Evolutionary conservation across 2,888 invertebrate genomes (phyloP).

Genomic region (Pachymerium ferrugineum): DNA sequence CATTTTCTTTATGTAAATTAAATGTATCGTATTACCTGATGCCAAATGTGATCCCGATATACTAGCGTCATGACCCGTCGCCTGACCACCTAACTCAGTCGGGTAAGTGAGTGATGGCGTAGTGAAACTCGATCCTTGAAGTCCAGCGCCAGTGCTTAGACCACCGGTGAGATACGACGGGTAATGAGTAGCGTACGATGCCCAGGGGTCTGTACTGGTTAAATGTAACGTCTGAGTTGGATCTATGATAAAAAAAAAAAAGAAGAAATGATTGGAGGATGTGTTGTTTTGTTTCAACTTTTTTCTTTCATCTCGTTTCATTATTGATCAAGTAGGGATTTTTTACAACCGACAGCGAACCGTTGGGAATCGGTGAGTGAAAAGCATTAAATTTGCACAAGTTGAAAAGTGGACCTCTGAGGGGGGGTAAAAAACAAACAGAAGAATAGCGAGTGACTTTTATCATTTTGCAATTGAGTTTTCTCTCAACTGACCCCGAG

Average conservation of each 20-base stretch:
- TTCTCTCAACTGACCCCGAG: slow-evolving; percentile 1
- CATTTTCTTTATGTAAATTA: no score
- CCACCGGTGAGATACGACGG: slow-evolving; percentile 37
- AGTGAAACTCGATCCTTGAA: slow-evolving; percentile 37
- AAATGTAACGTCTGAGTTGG: slow-evolving; percentile 37
- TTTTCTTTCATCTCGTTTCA: not conserved
- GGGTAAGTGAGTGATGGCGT: slow-evolving; percentile 34
- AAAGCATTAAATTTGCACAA: slow-evolving; percentile 24
- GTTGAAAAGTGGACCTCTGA: slow-evolving; percentile 20
- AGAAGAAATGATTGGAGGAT: no score
- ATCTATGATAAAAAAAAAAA: slow-evolving; percentile 34
- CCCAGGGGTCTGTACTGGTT: slow-evolving; percentile 38
- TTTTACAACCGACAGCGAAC: slow-evolving; percentile 10
- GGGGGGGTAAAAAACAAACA: not conserved
- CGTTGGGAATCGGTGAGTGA: slow-evolving; percentile 23
- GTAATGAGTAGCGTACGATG: slow-evolving; percentile 38
- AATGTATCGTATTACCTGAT: slow-evolving; percentile 36
- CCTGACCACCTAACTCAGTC: slow-evolving; percentile 32
- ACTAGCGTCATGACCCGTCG: slow-evolving; percentile 30
- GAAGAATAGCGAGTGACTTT: no score
- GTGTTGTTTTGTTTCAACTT: no score
- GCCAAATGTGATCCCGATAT: slow-evolving; percentile 24
- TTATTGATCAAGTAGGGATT: not conserved
- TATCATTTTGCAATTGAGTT: no score
- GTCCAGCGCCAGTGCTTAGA: slow-evolving; percentile 36